Evolutionary conservation across 1,140 invertebrate species (phyloP), one percentile per base, ranked within the genome.

Genomic region (Drosophila carrolli): DNA sequence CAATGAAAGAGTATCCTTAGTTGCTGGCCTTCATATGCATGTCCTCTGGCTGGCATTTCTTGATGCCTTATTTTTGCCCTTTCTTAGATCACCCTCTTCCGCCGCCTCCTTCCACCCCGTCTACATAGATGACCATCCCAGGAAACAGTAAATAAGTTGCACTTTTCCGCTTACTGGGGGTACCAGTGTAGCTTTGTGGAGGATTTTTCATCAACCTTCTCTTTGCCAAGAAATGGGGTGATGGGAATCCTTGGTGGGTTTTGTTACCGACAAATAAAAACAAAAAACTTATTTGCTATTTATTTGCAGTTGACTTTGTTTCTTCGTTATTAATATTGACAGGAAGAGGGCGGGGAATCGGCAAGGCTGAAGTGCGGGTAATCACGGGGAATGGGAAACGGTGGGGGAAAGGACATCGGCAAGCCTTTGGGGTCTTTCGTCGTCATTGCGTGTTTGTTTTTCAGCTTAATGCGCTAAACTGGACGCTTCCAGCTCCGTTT

Each of bases 101-200:
- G 44, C 5, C 47, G 13, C 47, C 47, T 32, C n/a, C 47, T 32
- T 50, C 6, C 7, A 27, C 13, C 29, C n/a, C n/a, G 5, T 11
- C n/a, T 44, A 51, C 38, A 41, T 51, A 46, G 55, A 43, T 63
- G 29, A 13, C 41, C 19, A 43, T 29, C 29, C 53, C 61, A 19
- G 73, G 67, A 85, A 85, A 70, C 81, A 74, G 81, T 85, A 85
- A 85, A 85, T 85, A 85, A 81, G 81, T 85, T 85, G 77, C 81
- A 85, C 77, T 85, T 78, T 84, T 85, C 77, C 77, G 81, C 57
- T 83, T 60, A 68, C 76, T 61, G 41, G 40, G 44, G 56, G 37
- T 23, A 23, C 23, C 23, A 23, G 23, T 4, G 37, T 43, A 59
- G 23, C 27, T 32, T 32, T 27, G 29, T 13, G 37, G 32, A 19